Conservation (phyloP, 2,113 vertebrate genomes). For the Cololabis saira region DNA sequence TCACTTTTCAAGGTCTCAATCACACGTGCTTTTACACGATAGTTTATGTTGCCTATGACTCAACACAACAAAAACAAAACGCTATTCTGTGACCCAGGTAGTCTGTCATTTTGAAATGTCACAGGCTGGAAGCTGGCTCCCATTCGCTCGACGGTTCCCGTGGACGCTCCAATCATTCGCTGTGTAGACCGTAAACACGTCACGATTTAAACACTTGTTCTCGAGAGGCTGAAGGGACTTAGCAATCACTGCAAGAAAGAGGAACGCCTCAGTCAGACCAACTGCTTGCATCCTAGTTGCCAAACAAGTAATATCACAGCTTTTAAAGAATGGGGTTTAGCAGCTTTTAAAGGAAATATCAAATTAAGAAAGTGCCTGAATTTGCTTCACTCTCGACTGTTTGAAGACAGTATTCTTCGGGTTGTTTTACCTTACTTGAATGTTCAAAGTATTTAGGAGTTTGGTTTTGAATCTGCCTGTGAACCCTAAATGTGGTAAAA, state of each 20-base stretch:
- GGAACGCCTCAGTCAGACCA: constrained; percentile 60
- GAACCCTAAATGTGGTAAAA: constrained; percentile 73
- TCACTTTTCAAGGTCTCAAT: constrained; percentile 65
- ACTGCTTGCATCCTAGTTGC: constrained; percentile 81
- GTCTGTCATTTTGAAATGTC: constrained; percentile 65
- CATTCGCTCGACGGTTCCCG: constrained; percentile 28
- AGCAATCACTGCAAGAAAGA: constrained; percentile 57
- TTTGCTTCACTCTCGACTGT: constrained; percentile 90
- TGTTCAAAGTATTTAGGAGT: constrained; percentile 89
- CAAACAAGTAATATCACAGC: constrained; percentile 82
- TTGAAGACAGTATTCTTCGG: constrained; percentile 84
- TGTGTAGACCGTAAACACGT: constrained; percentile 58
- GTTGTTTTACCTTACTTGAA: constrained; percentile 95
- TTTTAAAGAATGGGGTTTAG: constrained; percentile 65
- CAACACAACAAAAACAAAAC: constrained; percentile 22
- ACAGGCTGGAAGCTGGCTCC: constrained; percentile 53
- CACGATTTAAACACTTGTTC: constrained; percentile 67
- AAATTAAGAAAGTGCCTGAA: constrained; percentile 99
- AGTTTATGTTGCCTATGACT: constrained; percentile 71
- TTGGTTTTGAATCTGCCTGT: constrained; percentile 87
- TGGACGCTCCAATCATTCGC: constrained; percentile 37
- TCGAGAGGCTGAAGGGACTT: constrained; percentile 69
- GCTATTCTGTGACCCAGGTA: constrained; percentile 54
- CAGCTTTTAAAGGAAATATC: constrained; percentile 85
- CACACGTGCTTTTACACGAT: constrained; percentile 62